Conservation (phyloP, 2,113 vertebrate genomes). For the Benitochromis conjunctus region DNA sequence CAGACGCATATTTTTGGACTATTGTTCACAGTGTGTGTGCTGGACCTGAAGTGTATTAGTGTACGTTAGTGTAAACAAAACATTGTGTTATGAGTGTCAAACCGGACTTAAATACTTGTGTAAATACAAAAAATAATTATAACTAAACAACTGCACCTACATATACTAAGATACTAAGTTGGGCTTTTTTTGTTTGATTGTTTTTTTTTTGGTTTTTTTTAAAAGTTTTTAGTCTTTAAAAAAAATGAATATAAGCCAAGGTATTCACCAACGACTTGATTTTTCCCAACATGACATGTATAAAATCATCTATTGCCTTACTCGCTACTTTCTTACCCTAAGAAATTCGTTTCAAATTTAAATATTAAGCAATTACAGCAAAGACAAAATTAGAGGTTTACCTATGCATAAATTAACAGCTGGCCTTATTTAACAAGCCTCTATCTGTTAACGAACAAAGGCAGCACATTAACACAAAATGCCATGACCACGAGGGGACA, state of each 20-base stretch:
- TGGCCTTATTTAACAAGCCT: not conserved
- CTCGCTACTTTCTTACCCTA: not conserved
- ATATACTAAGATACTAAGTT: not conserved
- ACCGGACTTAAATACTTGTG: not conserved
- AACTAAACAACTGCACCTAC: not conserved
- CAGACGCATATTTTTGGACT: not conserved
- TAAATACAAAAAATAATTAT: not conserved
- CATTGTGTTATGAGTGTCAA: not conserved
- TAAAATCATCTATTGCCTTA: not conserved
- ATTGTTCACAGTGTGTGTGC: not conserved
- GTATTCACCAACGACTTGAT: not conserved
- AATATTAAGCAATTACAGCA: not conserved
- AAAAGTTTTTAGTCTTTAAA: not conserved
- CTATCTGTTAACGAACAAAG: not conserved
- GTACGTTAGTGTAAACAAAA: not conserved
- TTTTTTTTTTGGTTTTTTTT: not conserved
- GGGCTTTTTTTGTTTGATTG: not conserved
- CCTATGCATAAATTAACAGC: not conserved
- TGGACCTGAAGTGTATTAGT: not conserved
- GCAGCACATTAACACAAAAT: not conserved
- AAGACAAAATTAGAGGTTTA: not conserved
- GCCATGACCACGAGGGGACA: not conserved
- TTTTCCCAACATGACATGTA: not conserved
- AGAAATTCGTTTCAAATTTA: not conserved
- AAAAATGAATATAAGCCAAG: not conserved